Base-by-base conservation (phyloP, 2,797 vertebrate species). In the Eleutherodactylus coqui region DNA sequence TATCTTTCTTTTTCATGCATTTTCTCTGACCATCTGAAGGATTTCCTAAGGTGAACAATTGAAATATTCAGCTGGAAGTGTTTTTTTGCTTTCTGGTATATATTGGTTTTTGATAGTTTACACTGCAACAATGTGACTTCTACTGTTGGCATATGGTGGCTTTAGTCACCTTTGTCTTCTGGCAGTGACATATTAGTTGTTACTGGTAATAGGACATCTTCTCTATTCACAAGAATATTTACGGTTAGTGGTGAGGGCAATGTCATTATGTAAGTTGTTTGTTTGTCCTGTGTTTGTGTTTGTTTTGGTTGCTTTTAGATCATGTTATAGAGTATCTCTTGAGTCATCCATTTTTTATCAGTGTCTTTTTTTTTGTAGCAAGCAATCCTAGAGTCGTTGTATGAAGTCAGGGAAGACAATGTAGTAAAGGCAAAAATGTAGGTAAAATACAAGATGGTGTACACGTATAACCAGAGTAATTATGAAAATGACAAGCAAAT, bases 291-390 rank as follows among this genome's bases (percentile, higher is more conserved):
- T 80, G 60, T 67, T 19, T 80, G 58, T 29, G 36, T 67, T 45
- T 80, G 27, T 58, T 60, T 62, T 51, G 29, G 73, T 75, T 75
- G 73, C 75, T 77, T 77, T 77, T 77, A 55, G 49, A 24, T 24
- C 47, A 55, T 53, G 75, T 80, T 67, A 34, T 47, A 32, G 9
- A 80, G 7, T 64, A 47, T 80, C 60, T 80, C 58, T 64, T 16
- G 58, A 64, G 78, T 80, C 78, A 80, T 47, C 41, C 17, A 80
- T 64, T 67, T 67, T 80, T 80, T 80, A 79, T 60, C 29, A 32
- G 64, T 80, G 17, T 11, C 27, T 6, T 32, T 47, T 29, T 17
- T 79, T 79, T 32, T 76, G 64, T 47, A 43, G 53, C 38, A 62
- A 79, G 27, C 53, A 11, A 19, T 49, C 29, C 64, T 6, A 69